Base-by-base conservation (phyloP, 2,888 invertebrate species). In the Euplexia lucipara region DNA sequence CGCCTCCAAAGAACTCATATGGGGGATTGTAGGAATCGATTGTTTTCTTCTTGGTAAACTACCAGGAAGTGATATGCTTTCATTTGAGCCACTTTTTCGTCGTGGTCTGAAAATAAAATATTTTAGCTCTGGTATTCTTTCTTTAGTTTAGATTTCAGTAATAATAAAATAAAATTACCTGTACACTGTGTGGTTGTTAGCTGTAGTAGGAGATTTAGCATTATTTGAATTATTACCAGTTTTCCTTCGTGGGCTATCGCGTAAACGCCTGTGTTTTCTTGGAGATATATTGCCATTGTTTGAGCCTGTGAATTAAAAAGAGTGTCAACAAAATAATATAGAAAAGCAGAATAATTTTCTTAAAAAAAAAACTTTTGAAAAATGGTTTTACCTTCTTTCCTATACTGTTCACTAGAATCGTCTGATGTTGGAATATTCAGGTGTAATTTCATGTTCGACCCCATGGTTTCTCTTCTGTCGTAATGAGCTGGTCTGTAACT, bases 161-260 rank as follows among this genome's bases (percentile, higher is more conserved):
- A 10, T n/a, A 32, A 26, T 3, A 12, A 0, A 44, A 7, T 12
- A 16, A 8, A 30, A 5, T 41, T 87, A 95, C 95, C 95, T 93
- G 78, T 95, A 95, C 56, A 91, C 90, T 44, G 94, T 88, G 75
- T 93, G 92, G 68, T 93, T 95, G 68, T 85, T 92, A 18, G 86
- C 75, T 49, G 92, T 76, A 12, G 91, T 95, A 10, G 96, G 96
- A 45, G 96, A 96, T 85, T 96, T 95, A 0, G 96, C 95, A 59
- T 91, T 89, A 59, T 91, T 89, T 48, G 95, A 93, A 78, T 94
- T 95, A 70, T 95, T 90, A n/a, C 91, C 91, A 32, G 96, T 96
- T 90, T 97, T 97, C 85, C 97, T 95, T 82, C 97, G 90, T 1
- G 97, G 96, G 83, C 96, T 97, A 68, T 97, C 97, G 65, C 97